Conservation (phyloP, 2,888 invertebrate species). For the Trachelus iudaicus region DNA sequence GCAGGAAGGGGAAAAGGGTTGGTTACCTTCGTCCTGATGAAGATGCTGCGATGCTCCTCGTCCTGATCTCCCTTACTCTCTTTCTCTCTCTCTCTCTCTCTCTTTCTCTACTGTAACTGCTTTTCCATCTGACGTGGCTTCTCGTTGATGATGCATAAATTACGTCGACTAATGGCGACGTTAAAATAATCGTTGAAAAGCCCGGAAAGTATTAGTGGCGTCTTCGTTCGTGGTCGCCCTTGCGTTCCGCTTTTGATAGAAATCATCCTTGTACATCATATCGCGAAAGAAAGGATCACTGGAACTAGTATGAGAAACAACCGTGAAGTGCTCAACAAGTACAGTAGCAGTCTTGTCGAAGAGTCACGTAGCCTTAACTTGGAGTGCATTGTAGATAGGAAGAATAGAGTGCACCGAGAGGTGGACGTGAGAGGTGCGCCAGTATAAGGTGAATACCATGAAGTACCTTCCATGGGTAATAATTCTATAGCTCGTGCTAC, state of each 20-base stretch:
- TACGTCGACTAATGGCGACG: constrained; percentile 59
- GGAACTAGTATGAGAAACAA: background rate
- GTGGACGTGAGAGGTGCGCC: background rate
- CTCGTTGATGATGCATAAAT: constrained; percentile 62
- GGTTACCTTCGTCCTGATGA: constrained; percentile 3
- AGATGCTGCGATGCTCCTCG: constrained; percentile 15
- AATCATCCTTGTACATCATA: background rate
- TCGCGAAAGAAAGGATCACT: background rate
- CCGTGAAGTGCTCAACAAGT: background rate
- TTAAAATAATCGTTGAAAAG: constrained; percentile 43
- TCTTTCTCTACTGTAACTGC: background rate
- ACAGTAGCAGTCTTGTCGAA: background rate
- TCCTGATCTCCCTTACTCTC: background rate
- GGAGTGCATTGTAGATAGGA: background rate
- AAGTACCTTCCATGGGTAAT: background rate
- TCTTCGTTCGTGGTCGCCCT: background rate
- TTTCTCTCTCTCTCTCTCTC: background rate
- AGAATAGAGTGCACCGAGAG: background rate
- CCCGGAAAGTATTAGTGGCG: constrained; percentile 49
- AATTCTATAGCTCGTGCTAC: background rate
- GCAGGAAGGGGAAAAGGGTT: constrained; percentile 58
- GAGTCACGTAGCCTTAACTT: background rate
- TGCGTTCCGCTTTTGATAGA: background rate
- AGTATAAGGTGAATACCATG: background rate
- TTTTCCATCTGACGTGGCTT: background rate